Evolutionary conservation across 1,140 invertebrate species (phyloP), one percentile per base, ranked within the genome.

Genomic region (Lasioglossum baleicum): DNA sequence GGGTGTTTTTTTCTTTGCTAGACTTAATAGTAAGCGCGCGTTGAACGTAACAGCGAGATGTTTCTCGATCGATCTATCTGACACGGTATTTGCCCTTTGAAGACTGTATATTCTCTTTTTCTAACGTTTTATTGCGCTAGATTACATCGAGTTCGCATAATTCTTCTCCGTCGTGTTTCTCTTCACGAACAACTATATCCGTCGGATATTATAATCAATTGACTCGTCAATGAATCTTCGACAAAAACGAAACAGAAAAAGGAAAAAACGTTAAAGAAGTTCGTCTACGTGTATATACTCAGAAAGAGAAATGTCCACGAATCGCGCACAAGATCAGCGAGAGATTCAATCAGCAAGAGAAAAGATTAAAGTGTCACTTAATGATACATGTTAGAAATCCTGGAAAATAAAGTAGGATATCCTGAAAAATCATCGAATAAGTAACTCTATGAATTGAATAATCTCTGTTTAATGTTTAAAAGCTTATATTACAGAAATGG

Each of bases 371-470:
- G 11, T 67, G 74, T 56, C 82, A 58, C 84, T 78, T 64, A 77
- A 35, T 71, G 22, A 48, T 85, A 83, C 42, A 51, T 77, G 72
- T 76, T 56, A 80, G 75, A 82, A 87, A 66, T 85, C 90, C 90
- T 91, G 90, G 84, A 91, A 90, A 83, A 87, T 85, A 85, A 89
- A 88, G 69, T 81, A 89, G 90, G 90, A 89, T 88, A 87, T 88
- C 88, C 87, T 91, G 87, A 85, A 35, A 26, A 89, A 90, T 88
- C 86, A 87, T 88, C 85, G 90, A 91, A 91, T 91, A 91, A 90
- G 89, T 88, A 90, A 90, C 89, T 87, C 88, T 90, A 88, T 85
- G 86, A 85, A 89, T 89, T 87, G 85, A 88, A 83, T 75, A 85
- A 91, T 85, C 81, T 84, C 83, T 90, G 84, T 91, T 91, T 91